Evolutionary conservation across 2,888 invertebrate genomes (phyloP), one percentile per base, ranked within the genome.

Genomic region (Ochropacha duplaris): DNA sequence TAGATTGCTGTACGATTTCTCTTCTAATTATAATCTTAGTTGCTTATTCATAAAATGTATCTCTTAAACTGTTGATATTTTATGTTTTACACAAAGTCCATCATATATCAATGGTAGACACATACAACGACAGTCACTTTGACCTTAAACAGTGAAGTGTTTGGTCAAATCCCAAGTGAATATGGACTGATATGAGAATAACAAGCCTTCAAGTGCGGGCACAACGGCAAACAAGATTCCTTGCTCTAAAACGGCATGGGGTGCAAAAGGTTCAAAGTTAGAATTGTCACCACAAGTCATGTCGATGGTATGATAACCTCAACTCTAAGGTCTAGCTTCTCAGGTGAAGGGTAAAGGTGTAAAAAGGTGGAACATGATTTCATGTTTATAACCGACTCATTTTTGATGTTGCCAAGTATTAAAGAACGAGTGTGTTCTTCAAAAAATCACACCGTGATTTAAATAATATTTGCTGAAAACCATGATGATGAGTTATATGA

Each of bases 221-320:
- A 22, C 2, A 50, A 50, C 52, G 52, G 19, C 19, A 51, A 51
- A 51, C 51, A 12, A 52, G 52, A 31, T 52, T 31, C 22, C 31
- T 8, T 52, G 8, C 31, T 34, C 52, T 52, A 52, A 52, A 31
- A 31, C 52, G 19, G 52, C 14, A 52, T 52, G 14, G 52, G 52
- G 52, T 31, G 44, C 16, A n/a, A 19, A 31, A 31, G 31, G 52
- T 31, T 22, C 31, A 52, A 12, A 52, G 31, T 16, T 31, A 44
- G 44, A 44, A 44, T 44, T 44, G 44, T 44, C 44, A 44, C 44
- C 9, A 44, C 44, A 19, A 44, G 44, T 44, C 44, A 44, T 19
- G 19, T 9, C 19, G 44, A 44, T 44, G 44, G 44, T 8, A 16
- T 44, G 44, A 44, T 44, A 44, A 44, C 44, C 44, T 44, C 9